Base-by-base conservation (phyloP, 2,113 vertebrate species). In the Peromyscus polionotus region DNA sequence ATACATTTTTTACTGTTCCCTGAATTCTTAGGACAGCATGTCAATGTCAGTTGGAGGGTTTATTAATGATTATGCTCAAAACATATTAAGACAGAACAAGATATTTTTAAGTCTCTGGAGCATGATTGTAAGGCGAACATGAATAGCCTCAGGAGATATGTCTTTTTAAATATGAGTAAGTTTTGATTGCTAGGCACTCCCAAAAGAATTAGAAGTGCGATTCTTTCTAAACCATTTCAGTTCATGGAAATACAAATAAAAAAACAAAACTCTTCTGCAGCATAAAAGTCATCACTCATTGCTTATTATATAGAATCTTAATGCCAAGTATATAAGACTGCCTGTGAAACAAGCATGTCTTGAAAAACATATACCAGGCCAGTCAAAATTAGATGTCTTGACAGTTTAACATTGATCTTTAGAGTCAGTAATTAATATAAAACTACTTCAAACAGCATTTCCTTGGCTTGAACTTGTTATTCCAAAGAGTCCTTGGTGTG, bases 391-490 rank as follows among this genome's bases (percentile, higher is more conserved):
- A 95, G 90, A 57, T 73, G 5, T 91, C 48, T 94, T 65, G 36
- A 31, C 31, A 65, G 63, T 65, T 65, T 94, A 81, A 79, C 12
- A n/a, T 98, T 95, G 45, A 51, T 80, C 9, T 95, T 97, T 88
- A 95, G 72, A 93, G n/a, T 39, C 39, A 94, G 31, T 79, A 97
- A 97, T 96, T 96, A 93, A 77, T 84, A 75, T 63, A 31, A 90
- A 97, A 96, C 72, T 89, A 57, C 45, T 5, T 14, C n/a, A 87
- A 93, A 68, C 12, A 90, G 19, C 81, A n/a, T 96, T 97, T 73
- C 39, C 94, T 88, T 76, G 59, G 77, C 31, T 97, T 97, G 61
- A 65, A 54, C 26, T 94, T 65, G 36, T 54, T 67, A 13, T 94
- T 54, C 16, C 31, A 79, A 95, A 48, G 11, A 72, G 80, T 95